Base-by-base conservation (phyloP, 1,140 invertebrate genomes). In the Hydropsyche tenuis region DNA sequence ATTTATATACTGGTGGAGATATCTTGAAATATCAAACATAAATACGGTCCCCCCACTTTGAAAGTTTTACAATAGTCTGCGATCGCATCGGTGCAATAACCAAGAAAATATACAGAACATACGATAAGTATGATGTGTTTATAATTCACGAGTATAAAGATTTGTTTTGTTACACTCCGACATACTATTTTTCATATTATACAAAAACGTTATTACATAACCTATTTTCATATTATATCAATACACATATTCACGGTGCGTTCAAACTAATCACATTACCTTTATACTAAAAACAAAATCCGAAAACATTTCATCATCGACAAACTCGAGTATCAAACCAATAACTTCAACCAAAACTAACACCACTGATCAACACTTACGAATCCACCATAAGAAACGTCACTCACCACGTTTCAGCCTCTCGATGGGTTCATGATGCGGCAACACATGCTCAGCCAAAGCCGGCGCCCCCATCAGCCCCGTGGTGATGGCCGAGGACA, bases 401-500 rank as follows among this genome's bases (percentile, higher is more conserved):
- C 80, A 90, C 89, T 90, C 85, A 93, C 89, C 88, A 90, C 92
- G 87, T 90, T 93, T 93, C 76, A 94, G 86, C 84, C 93, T 94
- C 85, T 94, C 92, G 60, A 94, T 81, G 9, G 92, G 92, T 81
- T 93, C 91, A 79, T 92, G 91, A 78, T 90, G 89, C 1, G 83
- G 87, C 80, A 87, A 87, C 16, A 90, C 84, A 78, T 90, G 89
- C 78, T 90, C 89, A 72, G 87, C 86, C 30, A 86, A 79, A 0
- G 85, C 82, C 9, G 87, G 85, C 11, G 86, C 83, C 69, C 87
- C 87, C 89, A 92, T 92, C 64, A 90, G 84, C 79, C 90, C 87
- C 79, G 88, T 87, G 77, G 88, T 87, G 77, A 91, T 87, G 72
- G 87, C 89, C 48, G 86, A 89, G 80, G 88, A 89, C 51, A 90